Conservation (phyloP, 1,140 invertebrate genomes). For the Psix sp. region DNA sequence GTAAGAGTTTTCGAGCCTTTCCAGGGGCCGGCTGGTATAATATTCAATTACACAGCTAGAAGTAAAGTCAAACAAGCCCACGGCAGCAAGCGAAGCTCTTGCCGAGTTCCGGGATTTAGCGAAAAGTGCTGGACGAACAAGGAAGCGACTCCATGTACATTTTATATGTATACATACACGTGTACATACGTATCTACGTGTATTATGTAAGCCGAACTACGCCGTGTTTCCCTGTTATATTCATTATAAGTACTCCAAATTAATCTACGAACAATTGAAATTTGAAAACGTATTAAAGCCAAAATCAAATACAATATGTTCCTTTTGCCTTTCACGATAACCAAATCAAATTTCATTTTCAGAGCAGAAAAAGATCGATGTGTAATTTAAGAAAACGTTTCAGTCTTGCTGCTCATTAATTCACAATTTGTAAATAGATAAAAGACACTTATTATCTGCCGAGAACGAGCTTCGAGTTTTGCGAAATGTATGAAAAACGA, state of each 20-base stretch:
- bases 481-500: constrained; percentile 23
- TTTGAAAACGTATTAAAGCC: too few species aligned
- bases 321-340: too few species aligned
- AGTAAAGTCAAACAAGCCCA: constrained; percentile 68
- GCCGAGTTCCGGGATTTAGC: constrained; percentile 52
- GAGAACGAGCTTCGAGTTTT: constrained; percentile 25
- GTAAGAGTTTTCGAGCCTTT: constrained; percentile 64
- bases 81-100: constrained; percentile 54
- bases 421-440: too few species aligned
- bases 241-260: constrained; percentile 12
- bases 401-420: too few species aligned
- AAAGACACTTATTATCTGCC: too few species aligned
- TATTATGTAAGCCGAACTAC: constrained; percentile 21
- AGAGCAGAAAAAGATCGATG: too few species aligned
- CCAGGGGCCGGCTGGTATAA: constrained; percentile 62
- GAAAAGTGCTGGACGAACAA: constrained; percentile 58
- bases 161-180: constrained; percentile 25
- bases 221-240: constrained; percentile 15
- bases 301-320: too few species aligned
- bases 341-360: too few species aligned
- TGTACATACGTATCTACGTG: constrained; percentile 11
- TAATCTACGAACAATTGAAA: constrained; percentile 2
- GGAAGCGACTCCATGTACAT: constrained; percentile 54
- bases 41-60: constrained; percentile 68
- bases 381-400: too few species aligned